phyloP scores from a whole-genome alignment of 2,888 invertebrate species.

The Dioctria rufipes region DNA sequence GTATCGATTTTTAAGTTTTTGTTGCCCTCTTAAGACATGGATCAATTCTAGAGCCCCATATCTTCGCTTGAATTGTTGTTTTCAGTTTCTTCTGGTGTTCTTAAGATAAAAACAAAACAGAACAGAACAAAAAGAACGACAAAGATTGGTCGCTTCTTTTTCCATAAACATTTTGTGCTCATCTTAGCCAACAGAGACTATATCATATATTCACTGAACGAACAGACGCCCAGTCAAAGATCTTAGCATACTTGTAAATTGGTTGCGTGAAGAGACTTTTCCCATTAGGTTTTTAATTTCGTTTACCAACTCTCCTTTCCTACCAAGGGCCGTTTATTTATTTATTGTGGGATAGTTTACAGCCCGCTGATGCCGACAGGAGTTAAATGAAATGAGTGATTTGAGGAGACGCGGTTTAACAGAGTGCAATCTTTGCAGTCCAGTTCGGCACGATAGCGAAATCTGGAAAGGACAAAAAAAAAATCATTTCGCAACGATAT shows the following conservation, averaged over 20 bases:
- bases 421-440: not conserved
- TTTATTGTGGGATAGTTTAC: slow-evolving; percentile 56
- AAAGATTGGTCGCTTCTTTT: not conserved
- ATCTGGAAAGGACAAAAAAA: slow-evolving; percentile 57
- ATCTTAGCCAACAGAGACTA: not conserved
- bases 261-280: slow-evolving; percentile 56
- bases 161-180: not conserved
- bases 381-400: slow-evolving; percentile 58
- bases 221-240: slow-evolving; percentile 33
- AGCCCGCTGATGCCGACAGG: slow-evolving; percentile 53
- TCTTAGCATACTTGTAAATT: slow-evolving; percentile 55
- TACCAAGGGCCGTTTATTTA: slow-evolving; percentile 49
- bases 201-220: not conserved
- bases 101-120: not conserved
- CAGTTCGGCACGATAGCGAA: slow-evolving; percentile 50
- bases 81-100: not conserved
- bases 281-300: slow-evolving; percentile 57
- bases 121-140: not conserved
- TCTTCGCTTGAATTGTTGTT: not conserved
- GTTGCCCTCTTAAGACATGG: slow-evolving; percentile 40
- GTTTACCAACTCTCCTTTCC: slow-evolving; percentile 40
- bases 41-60: slow-evolving; percentile 39
- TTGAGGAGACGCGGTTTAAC: slow-evolving; percentile 47
- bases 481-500: slow-evolving; percentile 49
- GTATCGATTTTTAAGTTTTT: slow-evolving; percentile 46